phyloP scores from a whole-genome alignment of 2,113 vertebrate species.

The Aegotheles bennettii region DNA sequence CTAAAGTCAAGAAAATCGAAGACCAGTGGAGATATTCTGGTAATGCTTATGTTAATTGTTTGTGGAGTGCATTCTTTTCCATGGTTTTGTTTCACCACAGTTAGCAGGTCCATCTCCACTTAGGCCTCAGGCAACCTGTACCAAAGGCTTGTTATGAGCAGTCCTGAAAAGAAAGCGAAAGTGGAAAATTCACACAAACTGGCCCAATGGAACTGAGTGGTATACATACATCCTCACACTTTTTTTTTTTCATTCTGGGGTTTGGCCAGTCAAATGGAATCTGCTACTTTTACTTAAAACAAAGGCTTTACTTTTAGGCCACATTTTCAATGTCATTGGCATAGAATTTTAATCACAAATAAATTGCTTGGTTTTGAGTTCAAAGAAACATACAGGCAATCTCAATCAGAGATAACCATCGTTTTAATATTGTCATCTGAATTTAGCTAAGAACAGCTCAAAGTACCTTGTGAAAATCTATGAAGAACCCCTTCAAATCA shows the following conservation, averaged over 20 bases:
- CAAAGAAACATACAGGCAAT: neutral
- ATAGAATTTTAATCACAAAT: neutral
- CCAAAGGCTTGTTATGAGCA: neutral
- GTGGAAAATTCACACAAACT: neutral
- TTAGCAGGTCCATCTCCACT: neutral
- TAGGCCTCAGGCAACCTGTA: neutral
- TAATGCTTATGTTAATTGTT: neutral
- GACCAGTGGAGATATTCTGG: neutral
- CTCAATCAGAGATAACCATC: neutral
- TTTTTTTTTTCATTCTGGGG: neutral
- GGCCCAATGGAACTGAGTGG: neutral
- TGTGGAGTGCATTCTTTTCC: neutral
- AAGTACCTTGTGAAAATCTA: neutral
- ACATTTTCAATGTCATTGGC: neutral
- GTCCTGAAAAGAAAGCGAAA: neutral
- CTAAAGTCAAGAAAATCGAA: neutral
- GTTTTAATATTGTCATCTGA: neutral
- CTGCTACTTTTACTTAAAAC: neutral
- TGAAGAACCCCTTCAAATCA: neutral
- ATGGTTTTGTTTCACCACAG: neutral
- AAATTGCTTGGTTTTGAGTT: neutral
- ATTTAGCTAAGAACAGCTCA: neutral
- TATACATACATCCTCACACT: neutral
- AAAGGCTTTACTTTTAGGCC: neutral
- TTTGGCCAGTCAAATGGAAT: neutral